Percentiles rank a stretch among this genome's conserved stretches.
Evolutionary conservation across 2,797 vertebrate species (phyloP).

Genomic region (Eremophila alpestris): DNA sequence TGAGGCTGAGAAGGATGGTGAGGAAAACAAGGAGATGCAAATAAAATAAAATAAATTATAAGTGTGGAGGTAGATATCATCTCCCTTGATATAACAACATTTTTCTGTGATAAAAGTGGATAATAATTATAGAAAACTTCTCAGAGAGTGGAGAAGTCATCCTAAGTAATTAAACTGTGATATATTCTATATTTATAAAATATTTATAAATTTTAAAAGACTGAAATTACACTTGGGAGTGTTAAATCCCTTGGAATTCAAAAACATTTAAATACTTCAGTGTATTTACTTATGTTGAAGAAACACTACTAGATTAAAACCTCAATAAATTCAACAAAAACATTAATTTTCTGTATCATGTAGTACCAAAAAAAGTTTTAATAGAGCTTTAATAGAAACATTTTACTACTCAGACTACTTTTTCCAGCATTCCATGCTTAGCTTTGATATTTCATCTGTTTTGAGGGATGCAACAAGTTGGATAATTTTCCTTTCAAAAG

Average conservation of each 20-base stretch:
- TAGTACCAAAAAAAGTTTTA: not conserved
- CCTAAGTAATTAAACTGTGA: not conserved
- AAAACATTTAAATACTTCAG: slow-evolving; percentile 8
- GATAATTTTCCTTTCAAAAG: not conserved
- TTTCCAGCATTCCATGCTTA: not conserved
- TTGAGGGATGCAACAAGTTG: not conserved
- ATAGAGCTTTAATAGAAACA: not conserved
- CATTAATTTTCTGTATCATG: not conserved
- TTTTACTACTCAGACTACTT: not conserved
- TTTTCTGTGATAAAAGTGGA: not conserved
- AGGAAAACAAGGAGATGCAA: not conserved
- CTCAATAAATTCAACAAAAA: not conserved
- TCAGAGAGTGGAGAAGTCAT: not conserved
- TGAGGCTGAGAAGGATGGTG: not conserved
- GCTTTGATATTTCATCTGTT: not conserved
- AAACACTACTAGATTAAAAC: not conserved
- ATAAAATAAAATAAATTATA: not conserved
- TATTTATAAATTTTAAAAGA: slow-evolving; percentile 45
- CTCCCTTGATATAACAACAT: not conserved
- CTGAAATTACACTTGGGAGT: slow-evolving; percentile 31
- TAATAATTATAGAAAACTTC: not conserved
- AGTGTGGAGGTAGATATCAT: not conserved
- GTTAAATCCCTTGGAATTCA: slow-evolving; percentile 41
- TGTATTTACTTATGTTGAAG: slow-evolving; percentile 44
- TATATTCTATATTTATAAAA: slow-evolving; percentile 24